Percentiles rank a stretch among this genome's conserved stretches.
phyloP scores from a whole-genome alignment of 2,888 invertebrate genomes.

The Pomacea canaliculata region DNA sequence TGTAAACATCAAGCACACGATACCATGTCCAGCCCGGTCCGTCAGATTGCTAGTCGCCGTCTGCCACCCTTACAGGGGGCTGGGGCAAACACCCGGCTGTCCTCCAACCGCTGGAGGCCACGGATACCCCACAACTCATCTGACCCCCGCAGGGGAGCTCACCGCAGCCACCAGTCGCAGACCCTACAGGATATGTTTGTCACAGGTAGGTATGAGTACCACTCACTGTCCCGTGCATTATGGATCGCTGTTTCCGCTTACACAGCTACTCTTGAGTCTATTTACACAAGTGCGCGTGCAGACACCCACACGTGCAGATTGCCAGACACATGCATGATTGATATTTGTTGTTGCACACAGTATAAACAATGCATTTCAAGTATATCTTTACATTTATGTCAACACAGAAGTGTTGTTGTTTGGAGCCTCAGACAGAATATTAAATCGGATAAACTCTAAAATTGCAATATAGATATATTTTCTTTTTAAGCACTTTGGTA shows the following conservation, averaged over 20 bases:
- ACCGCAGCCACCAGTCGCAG: neutral
- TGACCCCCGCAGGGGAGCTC: neutral
- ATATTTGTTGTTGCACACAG: too few relatives aligned
- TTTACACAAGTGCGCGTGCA: neutral
- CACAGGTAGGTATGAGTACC: slow-evolving; percentile 25
- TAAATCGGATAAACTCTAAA: too few relatives aligned
- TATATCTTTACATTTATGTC: too few relatives aligned
- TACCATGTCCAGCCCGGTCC: slow-evolving; percentile 47
- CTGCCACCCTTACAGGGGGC: slow-evolving; percentile 53
- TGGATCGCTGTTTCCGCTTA: neutral
- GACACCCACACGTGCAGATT: neutral
- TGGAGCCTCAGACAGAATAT: too few relatives aligned
- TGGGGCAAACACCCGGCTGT: slow-evolving; percentile 16
- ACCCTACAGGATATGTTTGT: slow-evolving; percentile 32
- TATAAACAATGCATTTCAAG: too few relatives aligned
- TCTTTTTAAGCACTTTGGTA: too few relatives aligned
- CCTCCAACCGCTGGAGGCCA: neutral
- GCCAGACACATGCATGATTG: too few relatives aligned
- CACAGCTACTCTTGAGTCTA: neutral
- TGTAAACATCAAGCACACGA: too few relatives aligned
- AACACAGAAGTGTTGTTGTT: too few relatives aligned
- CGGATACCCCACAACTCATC: too few relatives aligned
- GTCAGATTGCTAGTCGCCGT: slow-evolving; percentile 52
- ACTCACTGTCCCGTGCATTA: neutral
- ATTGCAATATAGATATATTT: too few relatives aligned